A percentile compares a stretch with the other conserved stretches of the same genome.
Evolutionary conservation across 1,140 invertebrate genomes (phyloP).

Genomic region (Trichonephila clavipes): DNA sequence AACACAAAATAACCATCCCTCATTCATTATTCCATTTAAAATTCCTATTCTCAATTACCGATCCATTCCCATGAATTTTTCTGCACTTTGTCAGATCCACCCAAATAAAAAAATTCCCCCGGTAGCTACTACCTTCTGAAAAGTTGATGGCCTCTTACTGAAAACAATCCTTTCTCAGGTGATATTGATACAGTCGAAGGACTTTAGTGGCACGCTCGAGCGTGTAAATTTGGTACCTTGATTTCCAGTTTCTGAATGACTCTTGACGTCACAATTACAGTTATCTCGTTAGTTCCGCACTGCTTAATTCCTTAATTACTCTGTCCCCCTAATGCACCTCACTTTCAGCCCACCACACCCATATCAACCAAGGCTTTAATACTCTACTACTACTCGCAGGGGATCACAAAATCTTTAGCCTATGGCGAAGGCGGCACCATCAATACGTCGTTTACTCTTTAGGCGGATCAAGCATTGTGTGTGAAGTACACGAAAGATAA

Average conservation of each 20-base stretch:
- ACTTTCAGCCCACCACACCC: slow-evolving; percentile 45
- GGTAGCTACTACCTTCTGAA: background rate
- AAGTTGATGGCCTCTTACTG: background rate
- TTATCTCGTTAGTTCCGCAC: slow-evolving; percentile 58
- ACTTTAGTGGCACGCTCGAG: background rate
- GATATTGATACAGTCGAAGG: background rate
- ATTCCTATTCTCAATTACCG: no score
- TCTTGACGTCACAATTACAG: slow-evolving; percentile 16
- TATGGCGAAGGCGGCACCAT: slow-evolving; percentile 36
- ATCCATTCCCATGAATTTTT: no score
- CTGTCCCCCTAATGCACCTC: background rate
- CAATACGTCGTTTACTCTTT: slow-evolving; percentile 36
- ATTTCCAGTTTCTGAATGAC: slow-evolving; percentile 14
- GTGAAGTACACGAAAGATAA: slow-evolving; percentile 1
- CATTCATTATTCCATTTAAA: no score
- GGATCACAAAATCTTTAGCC: slow-evolving; percentile 34
- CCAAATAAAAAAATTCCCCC: background rate
- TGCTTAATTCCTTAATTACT: slow-evolving; percentile 54
- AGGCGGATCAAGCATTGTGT: slow-evolving; percentile 37
- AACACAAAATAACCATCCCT: no score
- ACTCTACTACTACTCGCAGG: background rate
- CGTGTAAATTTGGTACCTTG: background rate
- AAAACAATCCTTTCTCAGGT: background rate
- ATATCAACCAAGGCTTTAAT: background rate
- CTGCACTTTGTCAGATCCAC: background rate